phyloP scores from a whole-genome alignment of 2,888 invertebrate genomes.

The Melieria omissa region DNA sequence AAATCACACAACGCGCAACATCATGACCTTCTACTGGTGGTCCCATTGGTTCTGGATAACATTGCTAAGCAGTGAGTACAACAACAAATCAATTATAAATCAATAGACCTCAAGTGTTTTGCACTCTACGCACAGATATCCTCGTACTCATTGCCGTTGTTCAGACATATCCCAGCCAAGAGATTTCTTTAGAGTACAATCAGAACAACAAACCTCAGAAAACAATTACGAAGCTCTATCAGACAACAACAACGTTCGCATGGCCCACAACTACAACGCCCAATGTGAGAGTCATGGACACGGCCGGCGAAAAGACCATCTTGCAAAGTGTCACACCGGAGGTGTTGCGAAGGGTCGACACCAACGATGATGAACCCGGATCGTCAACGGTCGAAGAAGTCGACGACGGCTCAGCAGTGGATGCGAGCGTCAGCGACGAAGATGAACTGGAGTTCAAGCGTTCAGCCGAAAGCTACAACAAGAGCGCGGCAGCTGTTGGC shows the following conservation, averaged over 20 bases:
- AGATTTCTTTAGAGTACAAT: slow-evolving; percentile 49
- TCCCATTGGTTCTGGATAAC: slow-evolving; percentile 92
- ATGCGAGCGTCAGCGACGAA: slow-evolving; percentile 8
- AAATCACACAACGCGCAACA: slow-evolving; percentile 54
- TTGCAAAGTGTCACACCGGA: slow-evolving; percentile 31
- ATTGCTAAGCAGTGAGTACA: slow-evolving; percentile 56
- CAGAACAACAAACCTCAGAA: slow-evolving; percentile 37
- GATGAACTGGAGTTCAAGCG: slow-evolving; percentile 44
- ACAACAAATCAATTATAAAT: background rate
- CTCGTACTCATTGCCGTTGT: slow-evolving; percentile 48
- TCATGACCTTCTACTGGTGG: slow-evolving; percentile 89
- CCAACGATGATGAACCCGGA: slow-evolving; percentile 21
- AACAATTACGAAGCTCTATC: slow-evolving; percentile 52
- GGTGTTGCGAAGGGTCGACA: background rate
- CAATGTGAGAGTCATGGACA: background rate
- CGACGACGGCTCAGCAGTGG: slow-evolving; percentile 15
- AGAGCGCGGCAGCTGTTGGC: slow-evolving; percentile 15
- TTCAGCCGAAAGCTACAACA: slow-evolving; percentile 43
- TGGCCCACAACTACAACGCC: slow-evolving; percentile 50
- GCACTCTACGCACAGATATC: slow-evolving; percentile 33
- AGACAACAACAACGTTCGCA: slow-evolving; percentile 50
- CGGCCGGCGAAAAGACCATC: slow-evolving; percentile 21
- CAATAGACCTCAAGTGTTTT: background rate
- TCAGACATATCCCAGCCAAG: slow-evolving; percentile 59
- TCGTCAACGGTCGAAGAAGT: slow-evolving; percentile 26